Evolutionary conservation across 2,888 invertebrate genomes (phyloP), one percentile per base, ranked within the genome.

Genomic region (Gerris lacustris): DNA sequence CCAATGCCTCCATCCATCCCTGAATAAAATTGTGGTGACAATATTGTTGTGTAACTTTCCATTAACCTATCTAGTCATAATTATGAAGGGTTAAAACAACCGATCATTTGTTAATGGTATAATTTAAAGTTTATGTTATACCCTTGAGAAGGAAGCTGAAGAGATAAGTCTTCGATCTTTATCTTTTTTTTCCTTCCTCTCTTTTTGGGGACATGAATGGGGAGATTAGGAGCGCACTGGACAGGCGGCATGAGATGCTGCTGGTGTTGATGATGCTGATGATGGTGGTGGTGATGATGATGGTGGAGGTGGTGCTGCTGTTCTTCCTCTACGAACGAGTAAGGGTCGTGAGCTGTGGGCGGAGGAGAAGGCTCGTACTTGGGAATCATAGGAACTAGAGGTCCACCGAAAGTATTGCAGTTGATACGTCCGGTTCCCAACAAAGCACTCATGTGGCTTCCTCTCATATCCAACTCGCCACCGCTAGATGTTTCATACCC

Each of bases 101-200:
- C 31, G 31, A 31, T 31, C 31, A 31, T 31, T 31, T 31, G 31
- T 31, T 4, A 31, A 31, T 1, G 4, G 31, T 31, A 31, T 31
- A 31, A 31, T 31, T 31, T 31, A 31, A 31, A 31, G 31, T 31
- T 4, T 1, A 31, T 55, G 1, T 55, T 6, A 44, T 44, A 64
- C 64, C 64, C 64, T 31, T 64, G 64, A n/a, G 64, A 18, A 64
- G 64, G 18, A 64, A 18, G 47, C 9, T 69, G 72, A n/a, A 73
- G 45, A 31, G 71, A 68, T 63, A 75, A 72, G 73, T 82, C 82
- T 76, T 82, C 82, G 1, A 81, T 80, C 70, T 81, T 82, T 64
- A 83, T 80, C 81, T 94, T 94, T 85, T 93, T 93, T 85, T 93
- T 93, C 71, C 93, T 83, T 43, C 93, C 93, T 17, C 93, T 83